Evolutionary conservation across 2,888 invertebrate genomes (phyloP).

Genomic region (Fragum fragum): DNA sequence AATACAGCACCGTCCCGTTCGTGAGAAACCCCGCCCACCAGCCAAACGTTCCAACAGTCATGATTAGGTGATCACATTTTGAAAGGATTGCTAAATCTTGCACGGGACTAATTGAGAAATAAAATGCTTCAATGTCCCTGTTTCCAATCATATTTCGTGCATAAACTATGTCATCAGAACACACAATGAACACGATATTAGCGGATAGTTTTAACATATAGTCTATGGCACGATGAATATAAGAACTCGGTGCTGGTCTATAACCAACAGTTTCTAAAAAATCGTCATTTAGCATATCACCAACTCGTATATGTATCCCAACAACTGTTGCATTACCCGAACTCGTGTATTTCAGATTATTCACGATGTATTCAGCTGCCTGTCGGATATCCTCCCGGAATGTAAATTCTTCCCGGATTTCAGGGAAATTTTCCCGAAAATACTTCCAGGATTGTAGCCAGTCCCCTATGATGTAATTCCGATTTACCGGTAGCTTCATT

Average conservation of each 20-base stretch:
- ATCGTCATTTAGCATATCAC: conserved; percentile 7
- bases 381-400: conserved; percentile 7
- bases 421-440: conserved; percentile 14
- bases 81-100: conserved; percentile 54
- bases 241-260: conserved; percentile 6
- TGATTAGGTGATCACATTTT: conserved; percentile 60
- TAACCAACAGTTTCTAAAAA: not conserved
- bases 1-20: conserved; percentile 55
- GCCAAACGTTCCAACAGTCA: conserved; percentile 54
- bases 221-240: conserved; percentile 30
- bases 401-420: conserved; percentile 4
- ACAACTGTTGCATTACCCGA: conserved; percentile 6
- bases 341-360: not conserved
- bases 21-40: conserved; percentile 66
- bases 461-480: conserved; percentile 12
- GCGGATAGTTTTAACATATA: conserved; percentile 34
- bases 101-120: conserved; percentile 25
- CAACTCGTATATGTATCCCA: conserved; percentile 16
- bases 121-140: conserved; percentile 22
- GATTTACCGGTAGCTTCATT: conserved; percentile 6
- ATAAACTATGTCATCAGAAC: conserved; percentile 54
- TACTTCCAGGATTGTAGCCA: conserved; percentile 31
- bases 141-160: conserved; percentile 36
- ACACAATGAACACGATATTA: conserved; percentile 57
- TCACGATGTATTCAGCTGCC: conserved; percentile 2